These are phyloP conservation scores for Neosalanx taihuensis DNA, from an alignment of 2,797 vertebrate genomes.

Conservation along the genomic window DNA sequence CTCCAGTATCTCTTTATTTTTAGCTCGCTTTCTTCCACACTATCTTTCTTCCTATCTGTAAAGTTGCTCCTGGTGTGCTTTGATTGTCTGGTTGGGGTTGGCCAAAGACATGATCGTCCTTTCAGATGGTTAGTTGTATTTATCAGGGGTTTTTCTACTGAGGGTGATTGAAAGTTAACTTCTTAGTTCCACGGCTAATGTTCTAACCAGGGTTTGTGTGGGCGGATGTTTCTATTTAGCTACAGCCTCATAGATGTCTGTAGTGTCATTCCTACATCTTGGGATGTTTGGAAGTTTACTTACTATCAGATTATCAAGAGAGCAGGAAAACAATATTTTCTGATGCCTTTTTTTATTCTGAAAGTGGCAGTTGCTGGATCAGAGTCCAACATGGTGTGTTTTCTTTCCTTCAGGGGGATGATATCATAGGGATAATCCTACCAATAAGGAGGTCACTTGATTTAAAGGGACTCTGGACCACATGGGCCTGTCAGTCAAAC, in stretches of 20 bases:
- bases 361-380: background rate
- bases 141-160: no score
- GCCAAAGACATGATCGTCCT: no score
- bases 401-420: constrained; percentile 33
- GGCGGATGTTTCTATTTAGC: no score
- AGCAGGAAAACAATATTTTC: no score
- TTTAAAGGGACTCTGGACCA: constrained; percentile 50
- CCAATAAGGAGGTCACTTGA: constrained; percentile 61
- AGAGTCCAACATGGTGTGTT: background rate
- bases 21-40: constrained; percentile 25
- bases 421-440: constrained; percentile 52
- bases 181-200: no score
- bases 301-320: no score
- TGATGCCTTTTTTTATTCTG: background rate
- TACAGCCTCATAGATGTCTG: no score
- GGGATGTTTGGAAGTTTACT: no score
- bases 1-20: constrained; percentile 60
- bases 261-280: no score
- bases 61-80: constrained; percentile 28
- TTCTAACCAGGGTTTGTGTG: no score
- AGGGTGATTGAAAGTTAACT: no score
- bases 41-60: constrained; percentile 30
- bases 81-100: background rate
- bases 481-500: constrained; percentile 72
- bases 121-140: no score